Percentiles rank a stretch among this genome's conserved stretches.
These are phyloP conservation scores for Sycophaga agraensis DNA, from an alignment of 1,140 invertebrate genomes.

Conservation along the genomic window DNA sequence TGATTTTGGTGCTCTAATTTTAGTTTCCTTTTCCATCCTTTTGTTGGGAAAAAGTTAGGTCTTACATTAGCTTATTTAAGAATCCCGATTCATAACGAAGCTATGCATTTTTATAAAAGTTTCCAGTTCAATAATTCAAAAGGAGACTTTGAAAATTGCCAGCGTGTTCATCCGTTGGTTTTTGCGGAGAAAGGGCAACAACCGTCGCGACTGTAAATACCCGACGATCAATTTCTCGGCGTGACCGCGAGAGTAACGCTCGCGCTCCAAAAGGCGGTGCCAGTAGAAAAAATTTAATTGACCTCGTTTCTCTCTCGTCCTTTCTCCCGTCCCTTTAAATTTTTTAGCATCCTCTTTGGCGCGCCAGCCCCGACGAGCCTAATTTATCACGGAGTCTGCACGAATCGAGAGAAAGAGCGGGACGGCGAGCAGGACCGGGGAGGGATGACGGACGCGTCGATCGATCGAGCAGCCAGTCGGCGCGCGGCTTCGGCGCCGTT, in stretches of 20 bases:
- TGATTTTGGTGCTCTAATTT: too few relatives aligned
- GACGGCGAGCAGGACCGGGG: background rate
- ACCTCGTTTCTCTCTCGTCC: slow-evolving; percentile 1
- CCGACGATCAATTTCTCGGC: background rate
- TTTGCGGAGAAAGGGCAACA: too few relatives aligned
- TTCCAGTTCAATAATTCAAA: too few relatives aligned
- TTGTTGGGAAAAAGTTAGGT: too few relatives aligned
- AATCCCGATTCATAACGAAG: too few relatives aligned
- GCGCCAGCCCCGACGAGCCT: background rate
- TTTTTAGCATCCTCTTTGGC: background rate
- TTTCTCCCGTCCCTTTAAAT: background rate
- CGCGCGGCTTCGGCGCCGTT: background rate
- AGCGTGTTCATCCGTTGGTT: too few relatives aligned
- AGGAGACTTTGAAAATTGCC: too few relatives aligned
- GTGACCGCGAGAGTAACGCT: background rate
- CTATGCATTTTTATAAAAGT: too few relatives aligned
- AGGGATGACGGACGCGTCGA: background rate
- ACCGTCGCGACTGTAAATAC: slow-evolving; percentile 10
- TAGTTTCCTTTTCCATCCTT: too few relatives aligned
- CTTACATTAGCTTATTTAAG: too few relatives aligned
- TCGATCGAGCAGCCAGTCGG: background rate
- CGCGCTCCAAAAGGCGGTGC: background rate
- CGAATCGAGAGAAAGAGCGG: background rate
- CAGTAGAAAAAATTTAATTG: slow-evolving; percentile 8
- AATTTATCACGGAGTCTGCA: slow-evolving; percentile 8